A percentile compares a stretch with the other conserved stretches of the same genome.
These are phyloP conservation scores for Maccullochella peelii DNA, from an alignment of 2,113 vertebrate genomes.

Conservation along the genomic window DNA sequence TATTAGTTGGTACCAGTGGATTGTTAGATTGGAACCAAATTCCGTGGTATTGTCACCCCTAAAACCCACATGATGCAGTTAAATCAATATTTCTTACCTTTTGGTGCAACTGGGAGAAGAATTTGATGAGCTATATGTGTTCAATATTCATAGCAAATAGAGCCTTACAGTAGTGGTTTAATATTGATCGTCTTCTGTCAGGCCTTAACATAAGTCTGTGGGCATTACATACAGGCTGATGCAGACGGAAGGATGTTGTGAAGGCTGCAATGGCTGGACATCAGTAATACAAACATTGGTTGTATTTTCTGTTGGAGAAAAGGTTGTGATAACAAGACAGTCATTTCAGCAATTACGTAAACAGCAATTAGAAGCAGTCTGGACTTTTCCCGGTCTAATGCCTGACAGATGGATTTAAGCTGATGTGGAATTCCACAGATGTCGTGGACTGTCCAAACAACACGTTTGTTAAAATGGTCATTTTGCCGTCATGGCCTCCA, in stretches of 20 bases:
- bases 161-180: conserved; percentile 4
- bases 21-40: no score
- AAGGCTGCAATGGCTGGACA: background rate
- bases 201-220: background rate
- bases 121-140: background rate
- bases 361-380: conserved; percentile 7
- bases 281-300: background rate
- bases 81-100: background rate
- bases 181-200: background rate
- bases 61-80: background rate
- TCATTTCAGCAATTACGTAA: conserved; percentile 5
- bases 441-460: conserved; percentile 36
- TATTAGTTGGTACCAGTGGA: no score
- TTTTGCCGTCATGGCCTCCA: conserved; percentile 44
- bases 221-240: background rate
- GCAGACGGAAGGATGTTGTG: background rate
- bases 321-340: background rate
- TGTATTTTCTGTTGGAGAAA: background rate
- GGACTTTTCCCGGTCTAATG: background rate
- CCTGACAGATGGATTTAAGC: conserved; percentile 18
- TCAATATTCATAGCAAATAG: background rate
- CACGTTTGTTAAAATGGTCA: conserved; percentile 37
- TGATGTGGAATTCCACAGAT: conserved; percentile 48
- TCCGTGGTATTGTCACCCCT: no score
- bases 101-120: background rate